Conservation (phyloP, 2,888 invertebrate genomes). For the Dynastes grantii region DNA sequence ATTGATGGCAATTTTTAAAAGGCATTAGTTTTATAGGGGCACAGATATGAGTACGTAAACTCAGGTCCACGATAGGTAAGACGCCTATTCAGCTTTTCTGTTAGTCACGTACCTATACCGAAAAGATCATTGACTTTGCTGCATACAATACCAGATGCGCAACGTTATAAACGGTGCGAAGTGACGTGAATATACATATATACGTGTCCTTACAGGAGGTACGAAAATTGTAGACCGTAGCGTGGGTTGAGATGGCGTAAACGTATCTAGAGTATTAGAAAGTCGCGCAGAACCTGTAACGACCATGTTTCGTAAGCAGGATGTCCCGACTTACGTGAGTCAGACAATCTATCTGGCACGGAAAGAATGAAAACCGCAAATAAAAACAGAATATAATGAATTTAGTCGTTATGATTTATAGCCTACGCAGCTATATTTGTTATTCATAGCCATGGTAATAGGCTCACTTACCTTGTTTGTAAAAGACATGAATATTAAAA, state of each 20-base stretch:
- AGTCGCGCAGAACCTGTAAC: conserved; percentile 19
- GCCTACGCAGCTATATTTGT: too few species aligned
- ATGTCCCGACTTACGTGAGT: conserved; percentile 28
- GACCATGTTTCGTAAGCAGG: conserved; percentile 21
- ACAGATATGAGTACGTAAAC: neutral
- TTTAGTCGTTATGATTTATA: too few species aligned
- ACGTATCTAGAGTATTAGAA: conserved; percentile 17
- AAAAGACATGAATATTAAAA: too few species aligned
- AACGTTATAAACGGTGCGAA: conserved; percentile 4
- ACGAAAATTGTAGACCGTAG: conserved; percentile 1
- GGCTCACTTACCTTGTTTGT: too few species aligned
- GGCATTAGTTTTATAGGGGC: neutral
- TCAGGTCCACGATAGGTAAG: neutral
- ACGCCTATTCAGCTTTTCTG: conserved; percentile 36
- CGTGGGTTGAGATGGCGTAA: conserved; percentile 3
- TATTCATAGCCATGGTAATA: too few species aligned
- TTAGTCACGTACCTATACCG: conserved; percentile 34
- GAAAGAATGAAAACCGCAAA: conserved; percentile 23
- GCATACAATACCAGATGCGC: conserved; percentile 29
- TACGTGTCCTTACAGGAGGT: conserved; percentile 37
- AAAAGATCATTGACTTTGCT: conserved; percentile 42
- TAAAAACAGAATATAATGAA: neutral
- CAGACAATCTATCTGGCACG: neutral
- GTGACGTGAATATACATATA: conserved; percentile 12
- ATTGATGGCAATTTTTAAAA: too few species aligned